These are phyloP conservation scores for Eupelmus urozonus DNA, from an alignment of 2,888 invertebrate species.

Conservation along the genomic window DNA sequence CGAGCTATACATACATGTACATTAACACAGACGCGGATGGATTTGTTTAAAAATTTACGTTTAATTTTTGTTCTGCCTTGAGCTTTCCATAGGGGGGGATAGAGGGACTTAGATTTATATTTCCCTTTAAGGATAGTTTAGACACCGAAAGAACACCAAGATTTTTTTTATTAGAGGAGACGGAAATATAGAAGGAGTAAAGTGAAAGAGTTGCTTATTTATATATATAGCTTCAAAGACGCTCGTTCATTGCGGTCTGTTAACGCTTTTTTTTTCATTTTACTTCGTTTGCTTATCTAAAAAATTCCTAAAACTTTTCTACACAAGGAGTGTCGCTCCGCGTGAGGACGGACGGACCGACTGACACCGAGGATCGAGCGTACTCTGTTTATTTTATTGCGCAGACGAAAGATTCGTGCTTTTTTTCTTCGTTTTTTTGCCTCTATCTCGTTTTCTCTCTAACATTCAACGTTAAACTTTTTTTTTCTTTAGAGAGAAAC, in stretches of 20 bases:
- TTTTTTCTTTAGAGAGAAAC: slow-evolving; percentile 20
- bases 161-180: slow-evolving; percentile 62
- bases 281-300: slow-evolving; percentile 38
- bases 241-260: slow-evolving; percentile 34
- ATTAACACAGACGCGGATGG: slow-evolving; percentile 60
- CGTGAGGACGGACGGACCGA: slow-evolving; percentile 74
- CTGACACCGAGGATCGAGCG: slow-evolving; percentile 76
- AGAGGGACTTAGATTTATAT: slow-evolving; percentile 15
- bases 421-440: slow-evolving; percentile 11
- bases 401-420: slow-evolving; percentile 47
- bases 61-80: slow-evolving; percentile 53
- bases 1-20: slow-evolving; percentile 45
- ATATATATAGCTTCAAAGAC: slow-evolving; percentile 31
- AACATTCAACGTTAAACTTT: neutral
- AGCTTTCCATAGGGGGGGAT: slow-evolving; percentile 30
- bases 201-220: slow-evolving; percentile 50
- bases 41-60: slow-evolving; percentile 53
- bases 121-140: slow-evolving; percentile 60
- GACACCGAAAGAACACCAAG: slow-evolving; percentile 70
- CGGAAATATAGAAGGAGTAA: slow-evolving; percentile 67
- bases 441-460: neutral
- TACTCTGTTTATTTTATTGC: slow-evolving; percentile 63
- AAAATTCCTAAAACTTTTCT: slow-evolving; percentile 47
- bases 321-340: slow-evolving; percentile 71
- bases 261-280: slow-evolving; percentile 53